A percentile compares a stretch with the other conserved stretches of the same genome.
Conservation (phyloP, 2,113 vertebrate species). For the Tupaia chinensis region DNA sequence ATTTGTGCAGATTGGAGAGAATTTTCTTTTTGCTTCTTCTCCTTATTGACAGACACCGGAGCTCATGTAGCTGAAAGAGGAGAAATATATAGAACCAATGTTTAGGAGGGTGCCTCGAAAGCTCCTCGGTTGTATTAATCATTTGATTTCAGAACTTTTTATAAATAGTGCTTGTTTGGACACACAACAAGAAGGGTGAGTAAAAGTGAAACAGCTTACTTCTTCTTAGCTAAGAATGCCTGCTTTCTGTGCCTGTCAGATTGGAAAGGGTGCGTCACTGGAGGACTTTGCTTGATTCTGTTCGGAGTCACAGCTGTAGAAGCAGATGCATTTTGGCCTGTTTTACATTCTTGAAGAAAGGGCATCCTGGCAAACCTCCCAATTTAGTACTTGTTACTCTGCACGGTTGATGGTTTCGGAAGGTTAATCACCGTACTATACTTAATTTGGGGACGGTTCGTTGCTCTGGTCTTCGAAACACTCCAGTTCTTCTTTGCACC, state of each 20-base stretch:
- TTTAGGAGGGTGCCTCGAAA: constrained; percentile 57
- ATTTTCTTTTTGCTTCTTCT: not conserved
- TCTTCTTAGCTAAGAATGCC: constrained; percentile 29
- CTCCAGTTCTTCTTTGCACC: constrained; percentile 53
- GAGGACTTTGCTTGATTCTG: not conserved
- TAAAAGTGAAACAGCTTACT: constrained; percentile 67
- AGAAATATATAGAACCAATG: not conserved
- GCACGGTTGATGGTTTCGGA: constrained; percentile 45
- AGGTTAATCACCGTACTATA: not conserved
- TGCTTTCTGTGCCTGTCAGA: not conserved
- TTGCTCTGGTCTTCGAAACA: constrained; percentile 46
- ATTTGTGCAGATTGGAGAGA: not conserved
- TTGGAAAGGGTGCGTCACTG: not conserved
- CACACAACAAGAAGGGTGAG: constrained; percentile 43
- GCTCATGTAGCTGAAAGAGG: not conserved
- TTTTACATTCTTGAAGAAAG: constrained; percentile 63
- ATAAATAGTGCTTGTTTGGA: constrained; percentile 54
- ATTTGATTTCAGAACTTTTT: constrained; percentile 28
- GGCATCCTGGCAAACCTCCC: constrained; percentile 56
- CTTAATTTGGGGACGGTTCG: constrained; percentile 16
- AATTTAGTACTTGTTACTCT: constrained; percentile 23
- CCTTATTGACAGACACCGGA: not conserved
- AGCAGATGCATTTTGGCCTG: constrained; percentile 34
- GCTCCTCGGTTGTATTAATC: not conserved
- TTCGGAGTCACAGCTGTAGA: constrained; percentile 45